These are phyloP conservation scores for Eupsittula cactorum DNA, from an alignment of 2,113 vertebrate species.

Conservation along the genomic window DNA sequence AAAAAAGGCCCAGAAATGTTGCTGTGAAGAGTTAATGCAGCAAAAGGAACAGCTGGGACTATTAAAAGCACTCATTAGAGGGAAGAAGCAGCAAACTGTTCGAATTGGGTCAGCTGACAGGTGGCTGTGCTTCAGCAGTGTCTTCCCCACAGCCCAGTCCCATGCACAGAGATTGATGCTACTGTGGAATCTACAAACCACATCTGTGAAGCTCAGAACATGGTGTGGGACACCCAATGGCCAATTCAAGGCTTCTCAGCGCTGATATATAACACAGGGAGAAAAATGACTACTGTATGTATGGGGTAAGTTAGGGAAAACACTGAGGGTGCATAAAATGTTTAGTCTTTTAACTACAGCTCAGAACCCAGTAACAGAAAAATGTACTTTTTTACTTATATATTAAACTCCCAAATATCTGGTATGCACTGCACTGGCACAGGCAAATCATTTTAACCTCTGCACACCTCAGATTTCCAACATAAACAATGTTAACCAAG, in stretches of 20 bases:
- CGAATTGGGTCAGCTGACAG: constrained; percentile 70
- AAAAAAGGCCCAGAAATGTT: background rate
- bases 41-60: constrained; percentile 61
- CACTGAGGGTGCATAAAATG: background rate
- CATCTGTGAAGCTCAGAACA: background rate
- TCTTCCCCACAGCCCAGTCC: background rate
- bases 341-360: background rate
- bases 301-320: background rate
- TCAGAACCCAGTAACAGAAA: background rate
- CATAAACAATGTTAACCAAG: background rate
- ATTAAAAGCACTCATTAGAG: constrained; percentile 36
- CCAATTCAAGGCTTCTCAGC: background rate
- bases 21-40: background rate
- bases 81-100: constrained; percentile 24
- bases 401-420: background rate
- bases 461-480: background rate
- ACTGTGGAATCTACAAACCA: background rate
- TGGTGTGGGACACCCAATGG: fast-evolving
- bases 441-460: background rate
- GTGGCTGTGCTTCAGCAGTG: constrained; percentile 10
- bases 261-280: fast-evolving
- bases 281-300: background rate
- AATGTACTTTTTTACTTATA: background rate
- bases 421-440: background rate
- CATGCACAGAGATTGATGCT: background rate